Conservation (phyloP, 2,113 vertebrate species). For the Rhynchomys soricoides region DNA sequence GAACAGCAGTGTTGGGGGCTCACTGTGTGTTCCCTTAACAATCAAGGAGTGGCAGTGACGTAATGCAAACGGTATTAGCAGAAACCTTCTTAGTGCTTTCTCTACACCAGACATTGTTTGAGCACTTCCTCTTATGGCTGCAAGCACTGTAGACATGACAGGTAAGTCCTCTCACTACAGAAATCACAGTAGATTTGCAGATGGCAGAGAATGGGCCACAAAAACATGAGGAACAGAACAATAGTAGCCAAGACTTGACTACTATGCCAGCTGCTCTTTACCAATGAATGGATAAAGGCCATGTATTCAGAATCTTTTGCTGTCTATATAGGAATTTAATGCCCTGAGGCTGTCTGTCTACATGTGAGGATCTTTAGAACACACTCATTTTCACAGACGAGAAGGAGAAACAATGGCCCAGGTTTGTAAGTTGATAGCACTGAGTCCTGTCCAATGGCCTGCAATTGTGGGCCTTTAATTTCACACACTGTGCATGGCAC, state of each 20-base stretch:
- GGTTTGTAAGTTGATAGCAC: background rate
- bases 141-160: fast-evolving
- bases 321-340: background rate
- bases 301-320: background rate
- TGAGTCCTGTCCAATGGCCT: background rate
- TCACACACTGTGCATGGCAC: no score
- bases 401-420: background rate
- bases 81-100: fast-evolving
- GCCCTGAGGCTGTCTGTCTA: no score
- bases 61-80: no score
- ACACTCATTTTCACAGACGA: background rate
- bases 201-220: background rate
- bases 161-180: fast-evolving
- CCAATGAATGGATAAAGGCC: fast-evolving
- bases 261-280: background rate
- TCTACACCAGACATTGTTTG: fast-evolving
- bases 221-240: background rate
- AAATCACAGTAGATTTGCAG: fast-evolving
- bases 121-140: fast-evolving
- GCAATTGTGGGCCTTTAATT: background rate
- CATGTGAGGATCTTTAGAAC: background rate
- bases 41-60: fast-evolving
- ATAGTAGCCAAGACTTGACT: background rate
- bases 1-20: fast-evolving
- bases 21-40: fast-evolving